These are phyloP conservation scores for Lophius piscatorius DNA, from an alignment of 2,113 vertebrate genomes.

Conservation along the genomic window DNA sequence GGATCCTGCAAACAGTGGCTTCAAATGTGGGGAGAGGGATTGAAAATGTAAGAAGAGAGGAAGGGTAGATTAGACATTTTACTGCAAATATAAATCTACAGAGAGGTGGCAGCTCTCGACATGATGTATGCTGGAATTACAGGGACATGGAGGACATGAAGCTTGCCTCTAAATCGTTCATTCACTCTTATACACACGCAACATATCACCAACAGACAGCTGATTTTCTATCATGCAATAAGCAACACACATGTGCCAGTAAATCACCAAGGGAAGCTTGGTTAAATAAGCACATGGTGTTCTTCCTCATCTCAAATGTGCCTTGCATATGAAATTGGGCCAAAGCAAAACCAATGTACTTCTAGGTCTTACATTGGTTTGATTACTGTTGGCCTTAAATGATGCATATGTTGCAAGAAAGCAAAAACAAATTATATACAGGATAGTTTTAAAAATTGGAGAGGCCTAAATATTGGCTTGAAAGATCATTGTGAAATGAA, in stretches of 20 bases:
- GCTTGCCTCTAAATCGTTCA: neutral
- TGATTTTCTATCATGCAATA: constrained; percentile 35
- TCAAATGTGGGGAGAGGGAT: constrained; percentile 6
- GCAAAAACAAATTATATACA: too few species aligned
- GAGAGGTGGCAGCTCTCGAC: constrained; percentile 17
- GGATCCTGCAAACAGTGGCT: neutral
- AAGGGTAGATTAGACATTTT: constrained; percentile 32
- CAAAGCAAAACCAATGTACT: too few species aligned
- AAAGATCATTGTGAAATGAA: too few species aligned
- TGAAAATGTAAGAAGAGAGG: neutral
- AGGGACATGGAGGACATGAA: constrained; percentile 18
- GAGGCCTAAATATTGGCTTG: too few species aligned
- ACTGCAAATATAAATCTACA: constrained; percentile 46
- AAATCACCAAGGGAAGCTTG: constrained; percentile 2
- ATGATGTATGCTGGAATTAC: constrained; percentile 46
- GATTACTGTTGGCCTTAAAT: too few species aligned
- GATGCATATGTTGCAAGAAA: too few species aligned
- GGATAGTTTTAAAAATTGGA: too few species aligned
- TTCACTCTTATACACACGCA: neutral
- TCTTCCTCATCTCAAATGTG: too few species aligned
- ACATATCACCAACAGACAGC: neutral
- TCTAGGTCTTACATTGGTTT: too few species aligned
- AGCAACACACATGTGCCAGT: constrained; percentile 19
- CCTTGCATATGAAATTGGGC: too few species aligned
- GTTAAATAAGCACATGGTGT: too few species aligned